Evolutionary conservation across 2,888 invertebrate genomes (phyloP), one percentile per base, ranked within the genome.

Genomic region (Hemistola chrysoprasaria): DNA sequence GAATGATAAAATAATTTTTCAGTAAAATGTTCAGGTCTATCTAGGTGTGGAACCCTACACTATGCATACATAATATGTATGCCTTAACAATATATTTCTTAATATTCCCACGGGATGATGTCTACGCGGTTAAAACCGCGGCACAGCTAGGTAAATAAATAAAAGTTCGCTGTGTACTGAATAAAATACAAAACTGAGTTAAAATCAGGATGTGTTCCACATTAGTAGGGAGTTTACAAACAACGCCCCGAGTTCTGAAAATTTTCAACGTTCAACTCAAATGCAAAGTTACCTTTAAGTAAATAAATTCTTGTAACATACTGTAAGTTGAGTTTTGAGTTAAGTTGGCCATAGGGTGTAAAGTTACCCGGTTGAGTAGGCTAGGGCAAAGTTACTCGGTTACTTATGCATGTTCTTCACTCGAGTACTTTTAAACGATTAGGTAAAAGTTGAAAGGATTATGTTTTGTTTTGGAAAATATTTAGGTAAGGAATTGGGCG

Each of bases 251-350:
- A 11, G 26, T 47, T 47, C 29, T 39, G 38, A 6, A 63, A 62
- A 54, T 56, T 55, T 47, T 32, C 49, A 53, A 53, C 54, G 55
- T 52, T 22, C 10, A 32, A 62, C 51, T 63, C 58, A 53, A 61
- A 62, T 60, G 37, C 44, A 28, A 59, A 57, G 49, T 62, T 52
- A 51, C 49, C 50, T 44, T 51, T 39, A 55, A 54, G 56, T 62
- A 60, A 60, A 67, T 62, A 65, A 59, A 59, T 49, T 48, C 48
- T 33, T 39, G 32, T 33, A 30, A 23, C 38, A 40, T 21, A 42
- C 31, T 20, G 27, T 29, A 38, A 35, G 30, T 35, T 25, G 24
- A 44, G 37, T 20, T 30, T 35, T 25, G 24, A 44, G 37, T 20
- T 30, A 41, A 44, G 40, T 42, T 45, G 24, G 37, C 47, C 45